Percentiles rank a stretch among this genome's conserved stretches.
These are phyloP conservation scores for Drosophila triauraria DNA, from an alignment of 1,140 invertebrate genomes.

Conservation along the genomic window DNA sequence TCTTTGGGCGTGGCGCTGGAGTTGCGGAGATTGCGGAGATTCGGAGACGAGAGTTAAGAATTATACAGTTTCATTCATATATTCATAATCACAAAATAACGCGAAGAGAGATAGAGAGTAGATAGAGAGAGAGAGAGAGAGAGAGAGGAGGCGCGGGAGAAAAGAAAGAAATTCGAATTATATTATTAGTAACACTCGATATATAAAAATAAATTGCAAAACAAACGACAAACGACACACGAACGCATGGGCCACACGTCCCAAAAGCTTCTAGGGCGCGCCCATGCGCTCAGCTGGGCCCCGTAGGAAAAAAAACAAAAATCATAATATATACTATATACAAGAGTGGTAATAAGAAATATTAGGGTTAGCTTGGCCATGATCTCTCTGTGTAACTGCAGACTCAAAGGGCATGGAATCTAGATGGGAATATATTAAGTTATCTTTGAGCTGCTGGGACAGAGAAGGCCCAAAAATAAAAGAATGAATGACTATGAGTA, in stretches of 20 bases:
- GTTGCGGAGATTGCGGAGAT: slow-evolving; percentile 33
- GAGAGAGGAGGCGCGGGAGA: slow-evolving; percentile 57
- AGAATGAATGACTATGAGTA: slow-evolving; percentile 20
- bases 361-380: slow-evolving; percentile 52
- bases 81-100: slow-evolving; percentile 46
- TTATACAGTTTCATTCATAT: slow-evolving; percentile 40
- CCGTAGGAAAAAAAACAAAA: slow-evolving; percentile 75
- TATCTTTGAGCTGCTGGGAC: slow-evolving; percentile 12
- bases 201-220: slow-evolving; percentile 56
- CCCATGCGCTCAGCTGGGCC: slow-evolving; percentile 86
- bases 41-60: slow-evolving; percentile 59
- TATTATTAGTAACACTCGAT: slow-evolving; percentile 78
- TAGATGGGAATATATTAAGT: background rate
- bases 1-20: slow-evolving; percentile 84
- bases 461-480: slow-evolving; percentile 5
- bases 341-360: slow-evolving; percentile 48
- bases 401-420: slow-evolving; percentile 1
- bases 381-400: background rate
- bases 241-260: slow-evolving; percentile 90
- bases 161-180: slow-evolving; percentile 75
- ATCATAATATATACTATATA: slow-evolving; percentile 53
- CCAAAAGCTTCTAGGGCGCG: slow-evolving; percentile 86
- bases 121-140: slow-evolving; percentile 43
- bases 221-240: slow-evolving; percentile 90
- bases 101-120: slow-evolving; percentile 32